Percentiles rank a stretch among this genome's conserved stretches.
These are phyloP conservation scores for Rachycentron canadum DNA, from an alignment of 2,797 vertebrate species.

Conservation along the genomic window DNA sequence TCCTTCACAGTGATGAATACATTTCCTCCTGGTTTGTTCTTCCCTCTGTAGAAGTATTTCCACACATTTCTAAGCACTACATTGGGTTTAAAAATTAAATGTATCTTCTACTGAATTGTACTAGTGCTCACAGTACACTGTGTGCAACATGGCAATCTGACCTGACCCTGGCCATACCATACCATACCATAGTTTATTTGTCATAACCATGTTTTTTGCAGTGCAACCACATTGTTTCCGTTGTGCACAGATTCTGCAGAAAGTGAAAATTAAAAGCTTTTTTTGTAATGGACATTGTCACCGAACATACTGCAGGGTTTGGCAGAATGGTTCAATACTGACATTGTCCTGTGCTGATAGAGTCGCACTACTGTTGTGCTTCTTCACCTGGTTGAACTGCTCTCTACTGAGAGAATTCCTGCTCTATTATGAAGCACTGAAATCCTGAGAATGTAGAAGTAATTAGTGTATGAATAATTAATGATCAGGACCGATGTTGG, in stretches of 20 bases:
- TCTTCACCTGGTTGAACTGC: background rate
- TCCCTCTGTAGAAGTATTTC: background rate
- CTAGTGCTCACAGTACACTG: background rate
- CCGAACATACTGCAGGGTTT: background rate
- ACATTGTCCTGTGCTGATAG: background rate
- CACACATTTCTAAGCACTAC: background rate
- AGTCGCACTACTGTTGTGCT: background rate
- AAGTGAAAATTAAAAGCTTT: too few relatives aligned
- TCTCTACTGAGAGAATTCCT: too few relatives aligned
- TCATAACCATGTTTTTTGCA: background rate
- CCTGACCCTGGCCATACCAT: too few relatives aligned
- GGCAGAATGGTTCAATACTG: background rate
- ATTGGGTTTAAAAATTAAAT: conserved; percentile 2
- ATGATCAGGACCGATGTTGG: too few relatives aligned
- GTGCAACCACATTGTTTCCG: too few relatives aligned
- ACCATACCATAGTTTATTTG: background rate
- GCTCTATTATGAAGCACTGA: too few relatives aligned
- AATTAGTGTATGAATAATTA: too few relatives aligned
- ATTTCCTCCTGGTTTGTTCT: background rate
- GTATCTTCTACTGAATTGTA: background rate
- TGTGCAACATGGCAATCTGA: background rate
- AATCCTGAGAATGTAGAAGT: too few relatives aligned
- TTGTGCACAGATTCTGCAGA: too few relatives aligned
- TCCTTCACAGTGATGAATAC: background rate
- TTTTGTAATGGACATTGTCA: too few relatives aligned